Evolutionary conservation across 2,888 invertebrate genomes (phyloP).

Genomic region (Bellardia pandia): DNA sequence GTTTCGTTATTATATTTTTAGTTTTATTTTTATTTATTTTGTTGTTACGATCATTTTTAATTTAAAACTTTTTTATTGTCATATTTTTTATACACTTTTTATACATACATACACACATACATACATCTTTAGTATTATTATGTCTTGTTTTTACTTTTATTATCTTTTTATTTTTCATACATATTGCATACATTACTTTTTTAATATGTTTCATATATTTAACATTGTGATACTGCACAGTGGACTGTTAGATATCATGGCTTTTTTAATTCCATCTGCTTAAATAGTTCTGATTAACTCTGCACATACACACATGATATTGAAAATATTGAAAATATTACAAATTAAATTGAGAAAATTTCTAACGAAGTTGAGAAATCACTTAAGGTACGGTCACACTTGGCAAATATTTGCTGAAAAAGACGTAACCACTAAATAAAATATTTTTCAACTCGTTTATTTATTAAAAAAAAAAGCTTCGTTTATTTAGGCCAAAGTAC

Average conservation of each 20-base stretch:
- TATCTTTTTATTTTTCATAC: constrained; percentile 28
- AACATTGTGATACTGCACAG: not conserved
- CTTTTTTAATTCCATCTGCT: too few species aligned
- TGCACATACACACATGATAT: too few species aligned
- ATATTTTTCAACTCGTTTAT: too few species aligned
- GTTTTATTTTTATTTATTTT: not conserved
- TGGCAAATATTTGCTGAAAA: too few species aligned
- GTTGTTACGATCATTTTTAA: constrained; percentile 1
- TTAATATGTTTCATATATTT: constrained; percentile 34
- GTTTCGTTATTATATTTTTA: constrained; percentile 22
- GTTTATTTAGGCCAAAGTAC: too few species aligned
- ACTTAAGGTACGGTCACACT: too few species aligned
- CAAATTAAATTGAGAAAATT: too few species aligned
- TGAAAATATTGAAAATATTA: too few species aligned
- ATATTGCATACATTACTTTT: constrained; percentile 31
- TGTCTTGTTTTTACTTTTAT: constrained; percentile 29
- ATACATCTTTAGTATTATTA: constrained; percentile 43
- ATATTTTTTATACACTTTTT: constrained; percentile 37
- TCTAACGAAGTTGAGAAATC: too few species aligned
- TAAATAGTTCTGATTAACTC: too few species aligned
- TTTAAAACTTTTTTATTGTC: constrained; percentile 46
- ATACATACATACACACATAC: not conserved
- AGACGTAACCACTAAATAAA: too few species aligned
- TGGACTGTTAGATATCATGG: not conserved
- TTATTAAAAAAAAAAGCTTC: too few species aligned